These are phyloP conservation scores for Nyctalus aviator DNA, from an alignment of 2,797 vertebrate genomes.

Conservation along the genomic window DNA sequence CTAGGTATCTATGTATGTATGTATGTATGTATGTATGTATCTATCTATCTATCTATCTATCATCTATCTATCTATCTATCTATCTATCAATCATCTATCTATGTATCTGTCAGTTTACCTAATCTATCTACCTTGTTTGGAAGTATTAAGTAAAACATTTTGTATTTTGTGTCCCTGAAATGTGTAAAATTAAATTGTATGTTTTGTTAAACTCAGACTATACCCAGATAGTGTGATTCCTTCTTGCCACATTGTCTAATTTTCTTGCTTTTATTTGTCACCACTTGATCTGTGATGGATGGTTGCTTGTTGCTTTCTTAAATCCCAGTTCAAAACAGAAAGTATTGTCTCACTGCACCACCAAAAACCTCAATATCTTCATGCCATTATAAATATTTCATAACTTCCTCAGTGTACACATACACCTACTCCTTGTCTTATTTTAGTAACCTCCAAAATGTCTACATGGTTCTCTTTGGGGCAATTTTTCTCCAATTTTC, in stretches of 20 bases:
- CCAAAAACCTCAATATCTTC: constrained; percentile 48
- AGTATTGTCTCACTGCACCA: not conserved
- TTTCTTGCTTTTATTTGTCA: constrained; percentile 53
- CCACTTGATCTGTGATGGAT: constrained; percentile 54
- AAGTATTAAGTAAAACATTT: not conserved
- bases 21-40: not conserved
- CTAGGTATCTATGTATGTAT: not conserved
- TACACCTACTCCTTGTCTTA: constrained; percentile 59
- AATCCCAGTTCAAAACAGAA: constrained; percentile 52
- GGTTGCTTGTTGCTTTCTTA: constrained; percentile 15
- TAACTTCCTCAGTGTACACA: constrained; percentile 45
- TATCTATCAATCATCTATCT: not conserved
- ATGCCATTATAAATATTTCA: constrained; percentile 64
- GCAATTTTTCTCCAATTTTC: constrained; percentile 73
- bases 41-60: not conserved
- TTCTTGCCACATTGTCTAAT: constrained; percentile 32
- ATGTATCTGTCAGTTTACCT: not conserved
- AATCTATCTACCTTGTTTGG: not conserved
- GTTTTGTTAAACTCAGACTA: not conserved
- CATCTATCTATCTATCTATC: not conserved
- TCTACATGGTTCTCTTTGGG: constrained; percentile 64
- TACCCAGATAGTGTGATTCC: not conserved
- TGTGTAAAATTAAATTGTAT: not conserved
- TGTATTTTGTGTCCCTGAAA: not conserved
- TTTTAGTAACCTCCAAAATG: constrained; percentile 64